Evolutionary conservation across 2,797 vertebrate genomes (phyloP).

Genomic region (Clarias platycephalus): DNA sequence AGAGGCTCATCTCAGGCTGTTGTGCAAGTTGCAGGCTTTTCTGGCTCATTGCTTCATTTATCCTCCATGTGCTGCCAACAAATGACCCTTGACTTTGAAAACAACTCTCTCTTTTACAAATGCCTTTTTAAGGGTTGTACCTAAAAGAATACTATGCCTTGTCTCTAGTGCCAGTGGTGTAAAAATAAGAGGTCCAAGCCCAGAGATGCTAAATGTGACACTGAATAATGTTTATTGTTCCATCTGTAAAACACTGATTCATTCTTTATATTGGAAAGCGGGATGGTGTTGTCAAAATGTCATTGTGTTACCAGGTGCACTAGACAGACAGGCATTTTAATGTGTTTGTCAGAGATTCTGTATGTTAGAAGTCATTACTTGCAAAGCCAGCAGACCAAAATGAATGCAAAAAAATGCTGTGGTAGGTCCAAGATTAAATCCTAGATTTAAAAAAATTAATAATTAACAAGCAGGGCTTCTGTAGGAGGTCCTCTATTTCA

Average conservation of each 20-base stretch:
- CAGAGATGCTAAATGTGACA: background rate
- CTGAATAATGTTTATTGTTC: background rate
- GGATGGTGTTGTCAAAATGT: background rate
- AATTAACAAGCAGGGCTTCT: background rate
- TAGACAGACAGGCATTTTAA: background rate
- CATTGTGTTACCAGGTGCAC: background rate
- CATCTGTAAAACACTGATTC: conserved; percentile 8
- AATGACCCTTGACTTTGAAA: conserved; percentile 60
- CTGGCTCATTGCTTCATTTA: conserved; percentile 59
- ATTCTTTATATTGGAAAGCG: background rate
- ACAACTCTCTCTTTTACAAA: conserved; percentile 41
- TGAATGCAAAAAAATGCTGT: background rate
- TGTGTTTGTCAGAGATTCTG: background rate
- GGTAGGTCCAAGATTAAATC: background rate
- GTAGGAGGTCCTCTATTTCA: background rate
- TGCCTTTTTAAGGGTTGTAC: conserved; percentile 11
- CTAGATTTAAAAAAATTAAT: background rate
- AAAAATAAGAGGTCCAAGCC: background rate
- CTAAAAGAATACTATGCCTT: conserved; percentile 23
- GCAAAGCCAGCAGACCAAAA: background rate
- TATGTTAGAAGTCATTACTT: background rate
- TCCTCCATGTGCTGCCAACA: conserved; percentile 51
- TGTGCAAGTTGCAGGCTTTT: conserved; percentile 52
- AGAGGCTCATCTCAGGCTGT: conserved; percentile 40
- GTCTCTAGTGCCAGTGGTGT: background rate